These are phyloP conservation scores for Trachelus troglodyta DNA, from an alignment of 2,888 invertebrate species.

Conservation along the genomic window DNA sequence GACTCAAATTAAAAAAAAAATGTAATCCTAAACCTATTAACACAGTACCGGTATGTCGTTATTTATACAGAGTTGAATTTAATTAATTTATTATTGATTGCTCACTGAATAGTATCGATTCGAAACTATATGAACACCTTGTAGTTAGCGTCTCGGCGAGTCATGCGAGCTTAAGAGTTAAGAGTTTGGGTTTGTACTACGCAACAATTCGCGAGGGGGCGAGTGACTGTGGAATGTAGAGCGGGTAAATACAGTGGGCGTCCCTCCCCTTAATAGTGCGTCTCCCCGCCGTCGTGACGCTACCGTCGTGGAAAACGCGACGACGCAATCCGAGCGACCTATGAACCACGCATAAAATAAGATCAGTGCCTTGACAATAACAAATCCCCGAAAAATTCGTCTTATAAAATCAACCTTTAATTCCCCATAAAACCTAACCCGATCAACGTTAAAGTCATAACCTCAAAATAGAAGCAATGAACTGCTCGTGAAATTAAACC, in stretches of 20 bases:
- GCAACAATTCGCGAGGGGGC: constrained; percentile 56
- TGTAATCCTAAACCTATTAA: neutral
- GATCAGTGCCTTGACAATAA: neutral
- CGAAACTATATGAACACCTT: constrained; percentile 26
- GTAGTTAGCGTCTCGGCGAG: constrained; percentile 32
- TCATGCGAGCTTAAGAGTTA: constrained; percentile 47
- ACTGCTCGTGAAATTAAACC: no score
- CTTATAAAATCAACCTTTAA: no score
- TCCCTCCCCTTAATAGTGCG: constrained; percentile 9
- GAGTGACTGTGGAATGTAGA: constrained; percentile 56
- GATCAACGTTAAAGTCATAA: no score
- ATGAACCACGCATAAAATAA: constrained; percentile 29
- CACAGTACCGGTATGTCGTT: neutral
- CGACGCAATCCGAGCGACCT: constrained; percentile 46
- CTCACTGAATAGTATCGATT: neutral
- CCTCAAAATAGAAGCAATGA: no score
- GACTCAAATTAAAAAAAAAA: no score
- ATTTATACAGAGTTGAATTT: neutral
- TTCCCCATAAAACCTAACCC: no score
- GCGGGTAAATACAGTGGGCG: constrained; percentile 58
- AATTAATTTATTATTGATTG: neutral
- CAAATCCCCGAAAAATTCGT: no score
- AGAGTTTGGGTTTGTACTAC: constrained; percentile 52
- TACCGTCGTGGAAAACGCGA: constrained; percentile 29
- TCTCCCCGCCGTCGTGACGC: neutral